phyloP scores from a whole-genome alignment of 1,140 invertebrate genomes.

The Drosophila murphyi region DNA sequence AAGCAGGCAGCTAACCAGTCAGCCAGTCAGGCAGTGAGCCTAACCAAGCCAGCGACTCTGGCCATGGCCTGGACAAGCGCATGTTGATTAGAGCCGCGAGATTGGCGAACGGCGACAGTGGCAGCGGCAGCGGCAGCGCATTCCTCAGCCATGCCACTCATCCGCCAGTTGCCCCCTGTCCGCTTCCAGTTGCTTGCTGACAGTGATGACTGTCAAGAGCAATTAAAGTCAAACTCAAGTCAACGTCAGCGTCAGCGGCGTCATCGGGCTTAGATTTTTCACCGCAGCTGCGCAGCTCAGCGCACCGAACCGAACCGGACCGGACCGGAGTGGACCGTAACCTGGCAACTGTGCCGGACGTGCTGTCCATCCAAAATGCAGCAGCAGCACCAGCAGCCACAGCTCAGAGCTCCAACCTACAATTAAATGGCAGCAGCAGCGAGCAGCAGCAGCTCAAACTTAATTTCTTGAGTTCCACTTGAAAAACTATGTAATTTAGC shows the following conservation, averaged over 20 bases:
- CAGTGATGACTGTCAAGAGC: conserved; percentile 84
- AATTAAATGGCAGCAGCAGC: conserved; percentile 59
- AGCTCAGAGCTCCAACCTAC: conserved; percentile 57
- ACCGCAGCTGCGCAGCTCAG: conserved; percentile 63
- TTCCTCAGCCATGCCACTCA: conserved; percentile 36
- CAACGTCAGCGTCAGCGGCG: conserved; percentile 46
- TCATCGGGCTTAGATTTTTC: conserved; percentile 76
- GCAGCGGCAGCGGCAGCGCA: conserved; percentile 35
- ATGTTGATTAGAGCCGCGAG: conserved; percentile 78
- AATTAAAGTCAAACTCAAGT: conserved; percentile 84
- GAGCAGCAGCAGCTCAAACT: conserved; percentile 67
- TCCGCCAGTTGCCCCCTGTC: conserved; percentile 5
- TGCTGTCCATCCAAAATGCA: conserved; percentile 69
- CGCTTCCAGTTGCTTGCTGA: conserved; percentile 45
- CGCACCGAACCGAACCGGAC: conserved; percentile 3
- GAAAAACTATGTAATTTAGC: conserved; percentile 82
- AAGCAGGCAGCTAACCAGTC: conserved; percentile 32
- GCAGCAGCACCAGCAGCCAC: conserved; percentile 32
- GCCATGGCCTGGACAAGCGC: conserved; percentile 70
- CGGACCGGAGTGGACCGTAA: conserved; percentile 6
- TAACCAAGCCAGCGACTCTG: conserved; percentile 50
- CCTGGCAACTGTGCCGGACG: conserved; percentile 50
- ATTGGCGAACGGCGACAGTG: conserved; percentile 66
- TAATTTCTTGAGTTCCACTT: conserved; percentile 81
- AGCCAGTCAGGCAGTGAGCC: conserved; percentile 26